Conservation (phyloP, 2,113 vertebrate genomes). For the Phylloscopus whistleri region DNA sequence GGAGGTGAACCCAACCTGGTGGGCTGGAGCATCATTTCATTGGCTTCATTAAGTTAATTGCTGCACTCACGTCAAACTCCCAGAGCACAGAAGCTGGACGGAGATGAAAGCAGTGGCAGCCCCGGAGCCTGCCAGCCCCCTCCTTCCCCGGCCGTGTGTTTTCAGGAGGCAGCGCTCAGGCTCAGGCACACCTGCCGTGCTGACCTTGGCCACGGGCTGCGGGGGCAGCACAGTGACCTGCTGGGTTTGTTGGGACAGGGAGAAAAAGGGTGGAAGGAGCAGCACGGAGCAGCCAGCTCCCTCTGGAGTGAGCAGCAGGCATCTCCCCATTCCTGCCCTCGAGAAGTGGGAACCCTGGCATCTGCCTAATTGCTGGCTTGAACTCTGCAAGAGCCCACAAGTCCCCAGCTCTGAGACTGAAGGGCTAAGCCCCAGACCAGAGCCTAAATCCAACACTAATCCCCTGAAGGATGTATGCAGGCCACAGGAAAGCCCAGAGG, state of each 20-base stretch:
- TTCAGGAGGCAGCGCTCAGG: not conserved
- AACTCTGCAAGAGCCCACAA: not conserved
- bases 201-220: not conserved
- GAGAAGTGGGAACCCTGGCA: not conserved
- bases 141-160: fast-evolving
- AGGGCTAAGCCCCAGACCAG: not conserved
- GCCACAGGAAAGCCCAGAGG: not conserved
- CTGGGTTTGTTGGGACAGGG: not conserved
- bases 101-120: constrained; percentile 40
- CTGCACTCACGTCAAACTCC: not conserved
- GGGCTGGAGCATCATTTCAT: not conserved
- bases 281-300: not conserved
- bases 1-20: not conserved
- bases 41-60: constrained; percentile 53
- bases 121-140: not conserved
- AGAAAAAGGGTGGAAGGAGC: not conserved
- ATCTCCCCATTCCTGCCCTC: not conserved
- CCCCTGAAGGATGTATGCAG: not conserved
- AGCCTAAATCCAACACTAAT: not conserved
- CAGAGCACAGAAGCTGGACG: not conserved
- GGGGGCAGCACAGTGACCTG: not conserved
- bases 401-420: not conserved
- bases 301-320: not conserved
- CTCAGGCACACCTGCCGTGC: not conserved
- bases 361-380: not conserved